Evolutionary conservation across 2,888 invertebrate genomes (phyloP).

Genomic region (Mystacides longicornis): DNA sequence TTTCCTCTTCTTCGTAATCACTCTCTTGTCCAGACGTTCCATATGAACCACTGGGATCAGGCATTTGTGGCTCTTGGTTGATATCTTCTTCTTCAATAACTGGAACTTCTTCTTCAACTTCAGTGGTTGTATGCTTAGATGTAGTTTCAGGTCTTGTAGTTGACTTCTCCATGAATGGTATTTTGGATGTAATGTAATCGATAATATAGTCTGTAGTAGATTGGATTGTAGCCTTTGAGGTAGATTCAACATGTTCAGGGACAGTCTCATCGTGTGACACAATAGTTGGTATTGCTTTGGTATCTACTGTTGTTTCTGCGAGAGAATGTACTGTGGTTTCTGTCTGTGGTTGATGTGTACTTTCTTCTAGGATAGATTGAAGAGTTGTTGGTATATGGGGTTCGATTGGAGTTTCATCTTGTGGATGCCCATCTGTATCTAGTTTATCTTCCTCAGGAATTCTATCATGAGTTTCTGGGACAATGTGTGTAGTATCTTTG

Average conservation of each 20-base stretch:
- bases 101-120: conserved; percentile 30
- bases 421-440: not conserved
- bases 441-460: not conserved
- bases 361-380: not conserved
- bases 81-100: conserved; percentile 29
- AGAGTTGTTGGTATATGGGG: not conserved
- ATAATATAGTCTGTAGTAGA: conserved; percentile 13
- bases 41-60: conserved; percentile 36
- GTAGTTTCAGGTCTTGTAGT: conserved; percentile 1
- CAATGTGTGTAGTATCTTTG: not conserved
- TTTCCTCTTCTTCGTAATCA: conserved; percentile 70
- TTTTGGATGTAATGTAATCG: conserved; percentile 15
- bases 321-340: not conserved
- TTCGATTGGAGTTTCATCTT: not conserved
- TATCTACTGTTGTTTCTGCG: not conserved
- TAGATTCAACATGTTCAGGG: conserved; percentile 2
- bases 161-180: conserved; percentile 3
- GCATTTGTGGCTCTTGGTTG: conserved; percentile 26
- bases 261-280: conserved; percentile 6
- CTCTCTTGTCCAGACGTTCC: conserved; percentile 43
- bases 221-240: conserved; percentile 1
- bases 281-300: too few species aligned
- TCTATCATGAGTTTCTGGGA: not conserved
- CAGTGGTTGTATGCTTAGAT: conserved; percentile 2
- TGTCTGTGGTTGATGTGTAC: not conserved